Percentiles rank a stretch among this genome's conserved stretches.
Evolutionary conservation across 2,888 invertebrate species (phyloP).

Genomic region (Rhagonycha lutea): DNA sequence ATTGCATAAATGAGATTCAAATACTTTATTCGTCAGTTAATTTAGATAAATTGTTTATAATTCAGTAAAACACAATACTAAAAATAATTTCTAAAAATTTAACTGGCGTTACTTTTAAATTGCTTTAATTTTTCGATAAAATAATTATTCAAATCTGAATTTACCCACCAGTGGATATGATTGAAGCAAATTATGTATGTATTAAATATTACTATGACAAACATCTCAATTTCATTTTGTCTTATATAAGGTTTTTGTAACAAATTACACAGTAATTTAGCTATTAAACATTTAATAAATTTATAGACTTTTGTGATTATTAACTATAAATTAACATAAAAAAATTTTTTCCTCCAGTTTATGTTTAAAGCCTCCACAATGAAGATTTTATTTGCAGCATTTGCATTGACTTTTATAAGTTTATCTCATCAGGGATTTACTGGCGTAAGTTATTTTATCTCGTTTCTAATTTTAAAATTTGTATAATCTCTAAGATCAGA

Average conservation of each 20-base stretch:
- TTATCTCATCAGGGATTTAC: neutral
- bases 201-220: neutral
- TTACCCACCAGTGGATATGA: neutral
- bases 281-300: neutral
- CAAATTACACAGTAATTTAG: neutral
- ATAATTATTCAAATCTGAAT: neutral
- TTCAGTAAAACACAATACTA: neutral
- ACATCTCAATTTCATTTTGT: neutral
- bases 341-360: neutral
- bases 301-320: neutral
- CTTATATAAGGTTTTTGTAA: neutral
- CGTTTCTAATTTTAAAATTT: too few relatives aligned
- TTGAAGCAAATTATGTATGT: neutral
- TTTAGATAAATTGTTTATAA: neutral
- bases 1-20: too few relatives aligned
- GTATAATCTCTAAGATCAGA: neutral
- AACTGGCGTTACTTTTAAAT: neutral
- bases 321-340: neutral
- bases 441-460: neutral
- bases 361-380: neutral
- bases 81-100: neutral
- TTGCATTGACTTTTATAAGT: neutral
- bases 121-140: neutral
- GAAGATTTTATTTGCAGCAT: neutral
- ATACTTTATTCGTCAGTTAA: neutral